phyloP scores from a whole-genome alignment of 2,797 vertebrate genomes.

The Mycteria americana region DNA sequence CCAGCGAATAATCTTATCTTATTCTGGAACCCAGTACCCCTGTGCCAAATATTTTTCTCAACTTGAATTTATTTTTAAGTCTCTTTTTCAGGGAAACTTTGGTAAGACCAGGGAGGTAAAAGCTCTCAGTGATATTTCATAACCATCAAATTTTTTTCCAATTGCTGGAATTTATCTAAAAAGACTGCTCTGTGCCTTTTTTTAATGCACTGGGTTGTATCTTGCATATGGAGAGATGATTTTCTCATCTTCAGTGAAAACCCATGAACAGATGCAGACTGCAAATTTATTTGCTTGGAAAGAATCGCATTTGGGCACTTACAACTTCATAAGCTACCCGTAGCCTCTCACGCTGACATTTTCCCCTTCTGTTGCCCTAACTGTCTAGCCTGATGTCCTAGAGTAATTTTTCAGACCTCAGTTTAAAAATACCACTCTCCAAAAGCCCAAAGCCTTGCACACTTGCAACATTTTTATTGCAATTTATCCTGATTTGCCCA shows the following conservation, averaged over 20 bases:
- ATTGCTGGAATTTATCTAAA: constrained; percentile 37
- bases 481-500: neutral
- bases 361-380: constrained; percentile 28
- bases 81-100: neutral
- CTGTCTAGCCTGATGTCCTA: neutral
- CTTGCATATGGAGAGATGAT: constrained; percentile 51
- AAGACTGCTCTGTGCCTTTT: constrained; percentile 33
- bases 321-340: constrained; percentile 24
- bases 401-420: neutral
- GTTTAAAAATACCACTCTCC: constrained; percentile 16
- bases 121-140: neutral
- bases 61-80: neutral
- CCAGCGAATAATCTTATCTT: neutral
- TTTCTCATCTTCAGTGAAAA: constrained; percentile 52
- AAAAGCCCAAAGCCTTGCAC: neutral
- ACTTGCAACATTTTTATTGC: neutral
- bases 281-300: constrained; percentile 58
- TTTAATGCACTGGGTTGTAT: constrained; percentile 27
- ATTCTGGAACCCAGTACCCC: neutral
- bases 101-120: neutral
- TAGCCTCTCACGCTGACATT: constrained; percentile 32
- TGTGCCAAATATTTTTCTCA: neutral
- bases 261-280: constrained; percentile 46
- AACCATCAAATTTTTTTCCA: neutral
- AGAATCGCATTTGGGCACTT: constrained; percentile 58